Evolutionary conservation across 2,888 invertebrate genomes (phyloP).

Genomic region (Eupithecia subfuscata): DNA sequence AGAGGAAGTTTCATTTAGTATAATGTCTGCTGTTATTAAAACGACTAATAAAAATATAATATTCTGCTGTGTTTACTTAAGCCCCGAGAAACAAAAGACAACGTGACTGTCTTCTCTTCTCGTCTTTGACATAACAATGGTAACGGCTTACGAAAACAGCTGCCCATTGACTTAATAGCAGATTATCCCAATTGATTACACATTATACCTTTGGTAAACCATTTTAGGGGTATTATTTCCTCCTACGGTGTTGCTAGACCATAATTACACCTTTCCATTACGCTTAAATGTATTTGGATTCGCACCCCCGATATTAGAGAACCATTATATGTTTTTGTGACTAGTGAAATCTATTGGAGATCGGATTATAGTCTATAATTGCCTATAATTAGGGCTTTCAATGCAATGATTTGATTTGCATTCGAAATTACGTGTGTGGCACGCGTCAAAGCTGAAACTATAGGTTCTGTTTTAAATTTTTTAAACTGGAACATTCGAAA

Average conservation of each 20-base stretch:
- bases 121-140: constrained; percentile 7
- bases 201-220: constrained; percentile 30
- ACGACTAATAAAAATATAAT: neutral
- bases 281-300: constrained; percentile 21
- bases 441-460: constrained; percentile 21
- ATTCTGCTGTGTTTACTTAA: neutral
- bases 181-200: constrained; percentile 34
- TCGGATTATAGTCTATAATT: constrained; percentile 24
- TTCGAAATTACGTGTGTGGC: constrained; percentile 18
- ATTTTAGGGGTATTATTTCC: constrained; percentile 10
- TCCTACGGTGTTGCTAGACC: constrained; percentile 8
- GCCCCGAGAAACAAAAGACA: neutral
- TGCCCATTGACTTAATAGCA: constrained; percentile 21
- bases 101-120: neutral
- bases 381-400: constrained; percentile 27
- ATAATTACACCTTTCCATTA: constrained; percentile 36
- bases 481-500: neutral
- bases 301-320: constrained; percentile 27
- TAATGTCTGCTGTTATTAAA: neutral
- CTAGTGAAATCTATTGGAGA: constrained; percentile 23
- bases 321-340: constrained; percentile 26
- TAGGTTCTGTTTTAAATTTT: constrained; percentile 7
- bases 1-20: neutral
- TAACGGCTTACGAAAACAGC: constrained; percentile 24
- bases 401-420: constrained; percentile 30